Percentiles rank a stretch among this genome's conserved stretches.
Conservation (phyloP, 2,797 vertebrate species). For the Heteromormyrus szaboi region DNA sequence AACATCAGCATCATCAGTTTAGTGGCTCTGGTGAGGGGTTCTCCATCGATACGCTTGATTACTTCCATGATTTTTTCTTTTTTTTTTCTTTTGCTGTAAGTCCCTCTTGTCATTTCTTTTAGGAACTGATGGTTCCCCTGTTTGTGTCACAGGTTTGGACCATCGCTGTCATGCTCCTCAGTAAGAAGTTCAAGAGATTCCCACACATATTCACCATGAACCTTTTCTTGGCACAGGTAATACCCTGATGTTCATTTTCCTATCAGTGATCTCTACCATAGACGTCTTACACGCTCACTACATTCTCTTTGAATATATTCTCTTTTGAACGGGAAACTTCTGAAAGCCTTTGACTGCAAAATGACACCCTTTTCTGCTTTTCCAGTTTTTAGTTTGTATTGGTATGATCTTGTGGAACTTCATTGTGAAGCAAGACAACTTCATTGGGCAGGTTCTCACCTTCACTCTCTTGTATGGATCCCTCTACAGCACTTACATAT, state of each 20-base stretch:
- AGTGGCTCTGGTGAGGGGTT: conserved; percentile 77
- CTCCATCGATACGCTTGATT: not conserved
- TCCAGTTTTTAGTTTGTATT: conserved; percentile 74
- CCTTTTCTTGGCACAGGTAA: conserved; percentile 87
- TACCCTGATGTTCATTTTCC: conserved; percentile 14
- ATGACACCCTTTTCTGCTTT: conserved; percentile 30
- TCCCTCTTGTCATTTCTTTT: not conserved
- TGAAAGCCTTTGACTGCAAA: not conserved
- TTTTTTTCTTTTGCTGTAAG: not conserved
- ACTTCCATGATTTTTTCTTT: not conserved
- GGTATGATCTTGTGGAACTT: conserved; percentile 93
- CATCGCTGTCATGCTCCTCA: conserved; percentile 77
- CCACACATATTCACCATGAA: conserved; percentile 87
- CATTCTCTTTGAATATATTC: not conserved
- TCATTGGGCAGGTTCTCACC: conserved; percentile 72
- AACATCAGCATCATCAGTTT: conserved; percentile 89
- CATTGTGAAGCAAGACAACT: conserved; percentile 64
- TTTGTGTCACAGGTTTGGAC: conserved; percentile 77
- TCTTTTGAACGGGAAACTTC: not conserved
- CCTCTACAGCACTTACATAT: conserved; percentile 85
- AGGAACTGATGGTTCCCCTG: not conserved
- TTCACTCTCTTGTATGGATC: conserved; percentile 82
- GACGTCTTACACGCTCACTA: not conserved
- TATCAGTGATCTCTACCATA: not conserved
- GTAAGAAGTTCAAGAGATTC: conserved; percentile 81